Percentiles rank a stretch among this genome's conserved stretches.
These are phyloP conservation scores for Scomberomorus guttatus DNA, from an alignment of 2,797 vertebrate species.

Conservation along the genomic window DNA sequence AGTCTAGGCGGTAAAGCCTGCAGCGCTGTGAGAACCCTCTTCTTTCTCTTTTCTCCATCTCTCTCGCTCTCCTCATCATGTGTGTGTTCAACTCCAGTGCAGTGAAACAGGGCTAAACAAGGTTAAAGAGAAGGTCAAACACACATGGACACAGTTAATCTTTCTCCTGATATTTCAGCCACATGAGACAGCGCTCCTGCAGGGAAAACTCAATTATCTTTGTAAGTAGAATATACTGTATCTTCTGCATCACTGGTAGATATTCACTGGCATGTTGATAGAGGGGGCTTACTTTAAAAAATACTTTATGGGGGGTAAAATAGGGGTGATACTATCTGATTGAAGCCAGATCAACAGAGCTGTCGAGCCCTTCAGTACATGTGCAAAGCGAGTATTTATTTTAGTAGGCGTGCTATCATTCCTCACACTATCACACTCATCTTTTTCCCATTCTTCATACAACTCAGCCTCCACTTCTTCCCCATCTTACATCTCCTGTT, in stretches of 20 bases:
- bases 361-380: constrained; percentile 2
- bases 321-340: constrained; percentile 29
- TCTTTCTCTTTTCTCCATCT: constrained; percentile 42
- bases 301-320: constrained; percentile 16
- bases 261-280: not conserved
- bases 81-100: constrained; percentile 50
- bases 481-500: constrained; percentile 15
- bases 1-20: constrained; percentile 62
- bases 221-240: constrained; percentile 34
- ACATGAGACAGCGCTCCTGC: constrained; percentile 46
- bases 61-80: constrained; percentile 21
- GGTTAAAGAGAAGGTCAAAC: constrained; percentile 82
- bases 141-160: constrained; percentile 64
- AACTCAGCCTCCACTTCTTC: constrained; percentile 8
- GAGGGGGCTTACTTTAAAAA: constrained; percentile 31
- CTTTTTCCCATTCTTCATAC: constrained; percentile 31
- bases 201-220: constrained; percentile 55
- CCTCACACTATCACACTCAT: constrained; percentile 22
- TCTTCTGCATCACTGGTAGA: constrained; percentile 30
- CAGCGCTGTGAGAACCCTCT: constrained; percentile 50
- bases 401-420: constrained; percentile 22
- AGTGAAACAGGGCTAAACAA: constrained; percentile 72
- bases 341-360: constrained; percentile 24
- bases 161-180: constrained; percentile 56
- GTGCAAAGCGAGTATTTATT: constrained; percentile 48